Percentiles rank a stretch among this genome's conserved stretches.
These are phyloP conservation scores for Aethes cnicana DNA, from an alignment of 2,888 invertebrate genomes.

Conservation along the genomic window DNA sequence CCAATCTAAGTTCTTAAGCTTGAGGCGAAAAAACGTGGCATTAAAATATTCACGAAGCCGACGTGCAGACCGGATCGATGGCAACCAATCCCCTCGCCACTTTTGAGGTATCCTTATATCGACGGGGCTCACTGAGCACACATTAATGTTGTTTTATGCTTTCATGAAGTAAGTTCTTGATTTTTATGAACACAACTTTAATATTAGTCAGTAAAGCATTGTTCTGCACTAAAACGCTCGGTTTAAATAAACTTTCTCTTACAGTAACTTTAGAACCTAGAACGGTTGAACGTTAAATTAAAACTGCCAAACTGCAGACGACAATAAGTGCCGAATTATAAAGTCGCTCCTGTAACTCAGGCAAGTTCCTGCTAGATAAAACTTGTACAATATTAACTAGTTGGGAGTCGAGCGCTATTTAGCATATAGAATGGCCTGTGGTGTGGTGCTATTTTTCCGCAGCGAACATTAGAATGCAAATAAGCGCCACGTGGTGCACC, in stretches of 20 bases:
- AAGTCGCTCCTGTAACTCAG: slow-evolving; percentile 33
- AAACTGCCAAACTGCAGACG: background rate
- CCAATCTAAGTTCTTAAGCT: slow-evolving; percentile 52
- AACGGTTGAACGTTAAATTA: background rate
- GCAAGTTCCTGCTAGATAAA: slow-evolving; percentile 41
- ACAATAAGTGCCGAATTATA: slow-evolving; percentile 31
- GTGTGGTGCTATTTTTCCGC: slow-evolving; percentile 56
- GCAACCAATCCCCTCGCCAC: slow-evolving; percentile 18
- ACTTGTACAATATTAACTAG: slow-evolving; percentile 50
- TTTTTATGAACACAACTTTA: too few relatives aligned
- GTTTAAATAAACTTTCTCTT: background rate
- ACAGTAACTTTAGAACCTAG: background rate
- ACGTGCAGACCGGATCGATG: slow-evolving; percentile 19
- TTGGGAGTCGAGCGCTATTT: slow-evolving; percentile 53
- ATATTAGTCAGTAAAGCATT: too few relatives aligned
- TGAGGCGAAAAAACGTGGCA: slow-evolving; percentile 46
- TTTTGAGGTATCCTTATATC: slow-evolving; percentile 19
- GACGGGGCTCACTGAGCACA: background rate
- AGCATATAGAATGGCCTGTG: slow-evolving; percentile 58
- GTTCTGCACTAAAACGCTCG: too few relatives aligned
- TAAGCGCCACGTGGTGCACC: slow-evolving; percentile 45
- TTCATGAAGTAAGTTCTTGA: too few relatives aligned
- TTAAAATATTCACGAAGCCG: slow-evolving; percentile 53
- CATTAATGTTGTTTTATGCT: too few relatives aligned
- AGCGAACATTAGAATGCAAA: slow-evolving; percentile 64